These are phyloP conservation scores for Hormiphora californensis DNA, from an alignment of 37 sponge, comb jelly and placozoan genomes.

Conservation along the genomic window DNA sequence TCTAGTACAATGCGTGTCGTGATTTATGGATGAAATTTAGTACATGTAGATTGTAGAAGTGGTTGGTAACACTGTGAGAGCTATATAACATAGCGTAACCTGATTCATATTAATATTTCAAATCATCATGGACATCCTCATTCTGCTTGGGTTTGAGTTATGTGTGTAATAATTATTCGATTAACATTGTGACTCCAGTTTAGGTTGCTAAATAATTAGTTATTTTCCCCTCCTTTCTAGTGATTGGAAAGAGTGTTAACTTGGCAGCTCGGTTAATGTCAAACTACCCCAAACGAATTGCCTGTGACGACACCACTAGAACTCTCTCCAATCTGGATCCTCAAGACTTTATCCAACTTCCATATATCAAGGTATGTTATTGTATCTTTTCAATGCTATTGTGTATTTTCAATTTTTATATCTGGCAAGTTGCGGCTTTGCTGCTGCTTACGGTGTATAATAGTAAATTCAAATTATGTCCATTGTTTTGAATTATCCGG, in stretches of 20 bases:
- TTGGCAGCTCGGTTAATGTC: constrained; percentile 93
- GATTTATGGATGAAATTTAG: too few relatives aligned
- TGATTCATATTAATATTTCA: background rate
- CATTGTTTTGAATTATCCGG: too few relatives aligned
- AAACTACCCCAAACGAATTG: constrained; percentile 69
- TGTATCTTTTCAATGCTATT: background rate
- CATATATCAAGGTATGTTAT: constrained; percentile 58
- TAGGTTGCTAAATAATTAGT: background rate
- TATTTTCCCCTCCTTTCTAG: constrained; percentile 53
- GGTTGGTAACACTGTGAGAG: too few relatives aligned
- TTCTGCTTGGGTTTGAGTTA: background rate
- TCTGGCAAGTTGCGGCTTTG: too few relatives aligned
- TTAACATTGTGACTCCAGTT: too few relatives aligned
- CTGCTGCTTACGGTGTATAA: too few relatives aligned
- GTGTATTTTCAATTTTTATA: too few relatives aligned
- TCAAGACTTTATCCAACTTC: constrained; percentile 59
- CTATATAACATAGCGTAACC: background rate
- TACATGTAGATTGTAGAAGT: too few relatives aligned
- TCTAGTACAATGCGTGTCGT: too few relatives aligned
- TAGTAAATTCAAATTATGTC: too few relatives aligned
- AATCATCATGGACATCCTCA: background rate
- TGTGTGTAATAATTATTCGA: background rate
- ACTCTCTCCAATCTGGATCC: constrained; percentile 63
- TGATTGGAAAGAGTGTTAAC: constrained; percentile 88
- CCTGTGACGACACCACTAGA: constrained; percentile 78